These are phyloP conservation scores for Callyntrura sp. DNA, from an alignment of 2,888 invertebrate genomes.

Conservation along the genomic window DNA sequence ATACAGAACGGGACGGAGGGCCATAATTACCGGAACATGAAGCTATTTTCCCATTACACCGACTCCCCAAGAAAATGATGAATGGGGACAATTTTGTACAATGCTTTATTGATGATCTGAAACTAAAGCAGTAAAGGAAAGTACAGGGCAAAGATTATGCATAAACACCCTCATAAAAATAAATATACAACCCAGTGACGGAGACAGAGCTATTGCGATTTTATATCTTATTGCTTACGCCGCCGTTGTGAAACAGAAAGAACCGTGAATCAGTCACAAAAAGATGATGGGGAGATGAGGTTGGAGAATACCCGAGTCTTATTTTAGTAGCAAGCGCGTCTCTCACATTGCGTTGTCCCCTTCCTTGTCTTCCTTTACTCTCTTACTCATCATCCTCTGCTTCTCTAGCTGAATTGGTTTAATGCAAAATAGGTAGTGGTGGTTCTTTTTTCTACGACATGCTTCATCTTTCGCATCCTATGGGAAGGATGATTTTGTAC, in stretches of 20 bases:
- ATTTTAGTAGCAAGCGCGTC: slow-evolving; percentile 78
- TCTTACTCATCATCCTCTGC: slow-evolving; percentile 32
- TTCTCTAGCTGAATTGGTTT: neutral
- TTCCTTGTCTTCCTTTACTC: slow-evolving; percentile 31
- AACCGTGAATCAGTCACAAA: slow-evolving; percentile 22
- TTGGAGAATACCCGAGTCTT: slow-evolving; percentile 50
- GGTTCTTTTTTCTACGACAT: neutral
- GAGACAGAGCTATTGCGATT: neutral
- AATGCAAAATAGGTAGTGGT: neutral
- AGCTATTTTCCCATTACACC: too few relatives aligned
- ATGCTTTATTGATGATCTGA: neutral
- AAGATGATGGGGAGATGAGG: slow-evolving; percentile 18
- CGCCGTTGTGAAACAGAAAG: neutral
- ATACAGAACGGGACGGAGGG: too few relatives aligned
- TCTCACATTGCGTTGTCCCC: slow-evolving; percentile 63
- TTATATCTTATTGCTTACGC: neutral
- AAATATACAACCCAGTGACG: neutral
- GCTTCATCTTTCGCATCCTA: neutral
- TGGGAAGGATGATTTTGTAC: slow-evolving; percentile 24
- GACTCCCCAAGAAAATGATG: neutral
- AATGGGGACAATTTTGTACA: neutral
- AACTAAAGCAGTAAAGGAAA: neutral
- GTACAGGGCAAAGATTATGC: neutral
- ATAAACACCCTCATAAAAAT: neutral
- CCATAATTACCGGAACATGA: too few relatives aligned